Base-by-base conservation (phyloP, 2,888 invertebrate species). In the Brassicogethes aeneus region DNA sequence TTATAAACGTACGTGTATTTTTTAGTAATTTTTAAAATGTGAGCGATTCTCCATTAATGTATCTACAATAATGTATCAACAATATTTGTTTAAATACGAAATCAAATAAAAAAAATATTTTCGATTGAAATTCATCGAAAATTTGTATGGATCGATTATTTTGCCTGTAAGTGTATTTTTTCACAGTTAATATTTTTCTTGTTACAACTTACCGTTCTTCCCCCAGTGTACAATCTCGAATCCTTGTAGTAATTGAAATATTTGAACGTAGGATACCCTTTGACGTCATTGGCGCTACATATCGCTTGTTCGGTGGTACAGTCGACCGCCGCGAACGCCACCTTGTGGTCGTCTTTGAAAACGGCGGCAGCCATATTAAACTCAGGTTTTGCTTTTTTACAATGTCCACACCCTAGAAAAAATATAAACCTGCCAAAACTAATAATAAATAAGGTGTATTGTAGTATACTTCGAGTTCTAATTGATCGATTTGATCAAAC, bases 371-470 rank as follows among this genome's bases (percentile, higher is more conserved):
- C 90, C 16, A 72, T 74, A 35, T 76, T 77, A 59, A 80, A 84
- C 60, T 85, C 88, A 1, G 91, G 90, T 65, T 92, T 92, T 0
- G 88, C 80, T 55, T 77, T 80, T 62, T 91, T 91, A 62, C 91
- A 92, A 64, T 91, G 90, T 0, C 90, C 90, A 64, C 92, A 92
- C 91, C 91, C 90, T 89, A 51, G 32, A 54, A 51, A 40, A 14
- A 39, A n/a, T n/a, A n/a, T n/a, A n/a, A n/a, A n/a, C n/a, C n/a
- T n/a, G n/a, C n/a, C n/a, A n/a, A n/a, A n/a, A n/a, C n/a, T n/a
- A n/a, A n/a, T 33, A 8, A 23, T 23, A 33, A 15, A 30, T 3
- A 10, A n/a, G 29, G 29, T 12, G 29, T 32, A 8, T 16, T 39
- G 7, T 37, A 7, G 33, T n/a, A n/a, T 36, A 7, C 29, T 16